Base-by-base conservation (phyloP, 2,113 vertebrate species). In the Hipposideros armiger region DNA sequence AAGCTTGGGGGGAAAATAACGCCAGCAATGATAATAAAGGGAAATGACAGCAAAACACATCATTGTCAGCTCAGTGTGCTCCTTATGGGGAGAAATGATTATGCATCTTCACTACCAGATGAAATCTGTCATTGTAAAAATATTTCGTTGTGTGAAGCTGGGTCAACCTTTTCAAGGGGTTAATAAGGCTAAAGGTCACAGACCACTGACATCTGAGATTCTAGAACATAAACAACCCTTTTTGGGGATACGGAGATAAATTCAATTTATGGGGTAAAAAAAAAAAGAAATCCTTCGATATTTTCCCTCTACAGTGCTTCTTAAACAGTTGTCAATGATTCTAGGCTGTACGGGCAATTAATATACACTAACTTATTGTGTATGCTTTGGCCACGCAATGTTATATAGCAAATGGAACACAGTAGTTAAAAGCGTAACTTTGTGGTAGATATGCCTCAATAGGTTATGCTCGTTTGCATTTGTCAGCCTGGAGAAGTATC, bases 111-210 rank as follows among this genome's bases (percentile, higher is more conserved):
- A 94, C 89, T 84, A 82, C 94, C 97, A 98, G 97, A 97, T 98
- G 97, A 98, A 98, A 93, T 78, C 96, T 99, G 93, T 98, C 98
- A 96, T 85, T 98, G 97, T 86, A 95, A 81, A 98, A 98, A 97
- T 97, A 97, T 97, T 93, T 95, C 93, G 92, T 64, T 89, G 95
- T 94, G 88, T 96, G 94, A 97, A 96, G 97, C 93, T 73, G 78
- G 96, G 67, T 98, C 97, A 97, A 13, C 95, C 97, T 98, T 98
- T 98, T 87, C 91, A 91, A 87, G 62, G 80, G 72, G 96, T 98
- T 98, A 97, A 97, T 96, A 58, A 89, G 96, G 97, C 74, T 95
- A 45, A 32, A 54, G 96, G 4, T 92, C 80, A 80, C 28, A 91
- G 89, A 50, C 81, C 60, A 78, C 66, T 96, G 93, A 97, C 97